Evolutionary conservation across 2,797 vertebrate species (phyloP), one percentile per base, ranked within the genome.

Genomic region (Sebastes matsubarae): DNA sequence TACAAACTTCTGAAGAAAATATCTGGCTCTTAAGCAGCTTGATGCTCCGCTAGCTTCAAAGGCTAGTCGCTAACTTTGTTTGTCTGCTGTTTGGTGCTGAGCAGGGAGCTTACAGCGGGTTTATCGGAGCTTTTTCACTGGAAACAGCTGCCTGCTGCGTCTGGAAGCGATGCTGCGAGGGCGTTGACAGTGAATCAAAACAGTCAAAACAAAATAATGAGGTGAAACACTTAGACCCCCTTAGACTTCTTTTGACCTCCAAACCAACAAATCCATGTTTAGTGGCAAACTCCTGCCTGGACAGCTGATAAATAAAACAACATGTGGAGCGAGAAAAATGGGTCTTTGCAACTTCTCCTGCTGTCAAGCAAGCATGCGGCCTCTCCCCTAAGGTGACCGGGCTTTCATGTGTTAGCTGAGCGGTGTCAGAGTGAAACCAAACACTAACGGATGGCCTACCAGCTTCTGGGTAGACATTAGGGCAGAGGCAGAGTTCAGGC

Each of bases 401-500:
- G 55, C 79, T 84, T 89, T 86, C 79, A 76, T 76, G 74, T 77
- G 69, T 32, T 18, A 16, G 22, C 76, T 55, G 59, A 75, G 59
- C 30, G 18, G 80, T 57, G 77, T 79, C 78, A 34, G 27, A n/a
- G 73, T 70, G 82, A 89, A 92, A 83, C 79, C 68, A 57, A 85
- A 90, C 84, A 70, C 82, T 77, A 81, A 86, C 27, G 27, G 79
- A 87, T 87, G 83, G 86, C 72, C 81, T 16, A 30, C 13, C 76
- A 68, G 86, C 82, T 86, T 34, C 80, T 66, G 80, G 78, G 84
- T 14, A 72, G 85, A 90, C 84, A 83, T 30, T 1, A 36, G 79
- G 84, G 87, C 77, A 72, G 79, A 75, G 68, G 72, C 42, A 75
- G 68, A 69, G 83, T 86, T 88, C 83, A 86, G 72, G 57, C 32